A percentile compares a stretch with the other conserved stretches of the same genome.
These are phyloP conservation scores for Catocala nupta DNA, from an alignment of 2,888 invertebrate genomes.

Conservation along the genomic window DNA sequence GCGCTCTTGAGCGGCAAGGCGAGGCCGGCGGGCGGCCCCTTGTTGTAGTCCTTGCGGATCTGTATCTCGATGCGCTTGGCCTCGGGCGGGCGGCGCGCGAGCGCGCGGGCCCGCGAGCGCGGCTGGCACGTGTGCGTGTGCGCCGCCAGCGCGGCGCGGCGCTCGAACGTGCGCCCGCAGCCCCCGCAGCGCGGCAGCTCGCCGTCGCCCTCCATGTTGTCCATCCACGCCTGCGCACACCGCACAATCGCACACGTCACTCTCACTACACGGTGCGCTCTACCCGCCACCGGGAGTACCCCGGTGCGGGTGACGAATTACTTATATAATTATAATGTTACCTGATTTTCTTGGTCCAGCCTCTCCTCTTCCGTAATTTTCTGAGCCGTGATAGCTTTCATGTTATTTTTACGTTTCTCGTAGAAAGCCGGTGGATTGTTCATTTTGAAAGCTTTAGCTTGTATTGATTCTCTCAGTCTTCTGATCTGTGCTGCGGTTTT, in stretches of 20 bases:
- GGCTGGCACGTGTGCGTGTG: slow-evolving; percentile 90
- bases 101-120: slow-evolving; percentile 74
- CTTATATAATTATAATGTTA: slow-evolving; percentile 44
- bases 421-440: slow-evolving; percentile 87
- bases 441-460: slow-evolving; percentile 89
- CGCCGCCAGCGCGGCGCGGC: slow-evolving; percentile 90
- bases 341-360: slow-evolving; percentile 88
- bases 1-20: slow-evolving; percentile 43
- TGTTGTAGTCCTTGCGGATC: slow-evolving; percentile 80
- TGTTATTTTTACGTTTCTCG: slow-evolving; percentile 74
- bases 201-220: slow-evolving; percentile 89
- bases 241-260: not conserved
- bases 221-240: slow-evolving; percentile 86
- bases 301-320: not conserved
- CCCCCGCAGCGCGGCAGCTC: slow-evolving; percentile 89
- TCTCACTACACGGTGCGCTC: too few species aligned
- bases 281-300: too few species aligned
- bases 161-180: slow-evolving; percentile 91
- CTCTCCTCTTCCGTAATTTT: slow-evolving; percentile 82
- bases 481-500: slow-evolving; percentile 91
- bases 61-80: slow-evolving; percentile 78
- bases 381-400: slow-evolving; percentile 60
- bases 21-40: slow-evolving; percentile 60
- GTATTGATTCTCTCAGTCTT: slow-evolving; percentile 89
- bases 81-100: slow-evolving; percentile 60